A percentile compares a stretch with the other conserved stretches of the same genome.
Evolutionary conservation across 2,888 invertebrate species (phyloP).

Genomic region (Aquatica leii): DNA sequence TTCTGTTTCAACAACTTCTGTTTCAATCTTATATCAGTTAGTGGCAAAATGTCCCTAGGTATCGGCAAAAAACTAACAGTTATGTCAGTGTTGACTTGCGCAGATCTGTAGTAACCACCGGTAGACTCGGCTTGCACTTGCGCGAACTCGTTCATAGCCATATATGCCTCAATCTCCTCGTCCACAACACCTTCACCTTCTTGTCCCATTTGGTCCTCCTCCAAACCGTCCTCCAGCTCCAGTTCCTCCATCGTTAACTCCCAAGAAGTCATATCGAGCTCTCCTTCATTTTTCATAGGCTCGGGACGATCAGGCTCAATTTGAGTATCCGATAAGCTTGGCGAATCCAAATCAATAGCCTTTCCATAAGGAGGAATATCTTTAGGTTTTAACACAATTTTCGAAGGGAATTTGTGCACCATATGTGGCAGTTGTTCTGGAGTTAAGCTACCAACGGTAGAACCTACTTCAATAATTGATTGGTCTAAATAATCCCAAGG

Average conservation of each 20-base stretch:
- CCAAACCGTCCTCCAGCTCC: slow-evolving; percentile 42
- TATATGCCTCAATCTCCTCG: too few species aligned
- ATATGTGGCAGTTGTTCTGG: slow-evolving; percentile 50
- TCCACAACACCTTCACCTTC: slow-evolving; percentile 53
- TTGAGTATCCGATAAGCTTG: slow-evolving; percentile 69
- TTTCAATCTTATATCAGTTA: slow-evolving; percentile 25
- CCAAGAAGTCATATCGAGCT: slow-evolving; percentile 54
- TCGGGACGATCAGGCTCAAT: slow-evolving; percentile 42
- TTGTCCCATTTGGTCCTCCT: slow-evolving; percentile 51
- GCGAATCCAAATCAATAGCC: slow-evolving; percentile 66
- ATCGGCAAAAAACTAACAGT: slow-evolving; percentile 45
- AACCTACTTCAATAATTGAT: slow-evolving; percentile 53
- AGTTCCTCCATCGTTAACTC: slow-evolving; percentile 56
- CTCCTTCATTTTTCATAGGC: slow-evolving; percentile 46
- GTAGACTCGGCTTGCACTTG: slow-evolving; percentile 24
- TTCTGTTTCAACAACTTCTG: slow-evolving; percentile 18
- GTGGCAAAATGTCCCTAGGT: slow-evolving; percentile 23
- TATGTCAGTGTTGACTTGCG: slow-evolving; percentile 45
- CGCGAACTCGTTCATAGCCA: slow-evolving; percentile 30
- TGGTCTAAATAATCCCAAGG: slow-evolving; percentile 50
- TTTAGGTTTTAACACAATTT: slow-evolving; percentile 45
- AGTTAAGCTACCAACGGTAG: slow-evolving; percentile 53
- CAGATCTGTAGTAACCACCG: slow-evolving; percentile 24
- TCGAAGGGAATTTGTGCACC: slow-evolving; percentile 44
- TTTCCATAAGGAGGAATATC: too few species aligned